Evolutionary conservation across 2,113 vertebrate species (phyloP).

Genomic region (Lichenostomus cassidix): DNA sequence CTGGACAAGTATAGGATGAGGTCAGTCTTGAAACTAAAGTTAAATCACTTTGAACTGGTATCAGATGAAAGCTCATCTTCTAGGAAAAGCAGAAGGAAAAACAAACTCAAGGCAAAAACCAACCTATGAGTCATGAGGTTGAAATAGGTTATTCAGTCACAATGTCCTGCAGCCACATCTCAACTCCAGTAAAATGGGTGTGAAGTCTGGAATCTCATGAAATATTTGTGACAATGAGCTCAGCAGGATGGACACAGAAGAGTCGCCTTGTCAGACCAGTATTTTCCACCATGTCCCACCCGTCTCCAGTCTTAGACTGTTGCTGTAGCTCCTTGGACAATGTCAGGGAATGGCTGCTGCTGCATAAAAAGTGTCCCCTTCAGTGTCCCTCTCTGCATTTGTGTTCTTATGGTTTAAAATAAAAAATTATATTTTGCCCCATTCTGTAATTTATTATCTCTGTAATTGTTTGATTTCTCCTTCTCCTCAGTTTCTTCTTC

Average conservation of each 20-base stretch:
- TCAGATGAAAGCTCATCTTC: neutral
- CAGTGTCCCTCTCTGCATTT: neutral
- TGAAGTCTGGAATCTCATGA: neutral
- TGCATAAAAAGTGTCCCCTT: neutral
- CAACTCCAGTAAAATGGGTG: neutral
- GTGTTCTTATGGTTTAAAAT: neutral
- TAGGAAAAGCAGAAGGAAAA: neutral
- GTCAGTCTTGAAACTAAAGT: constrained; percentile 6
- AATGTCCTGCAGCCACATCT: neutral
- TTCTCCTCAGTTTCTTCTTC: neutral
- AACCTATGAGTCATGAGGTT: neutral
- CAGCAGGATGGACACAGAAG: neutral
- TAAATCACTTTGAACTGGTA: neutral
- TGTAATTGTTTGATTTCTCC: neutral
- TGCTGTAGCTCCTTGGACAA: neutral
- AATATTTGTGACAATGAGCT: neutral
- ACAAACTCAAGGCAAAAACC: neutral
- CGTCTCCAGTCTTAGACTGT: neutral
- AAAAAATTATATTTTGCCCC: neutral
- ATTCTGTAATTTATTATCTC: neutral
- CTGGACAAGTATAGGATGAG: neutral
- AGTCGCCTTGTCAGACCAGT: neutral
- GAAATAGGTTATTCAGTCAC: neutral
- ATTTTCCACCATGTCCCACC: neutral
- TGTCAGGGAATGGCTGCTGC: neutral